A percentile compares a stretch with the other conserved stretches of the same genome.
These are phyloP conservation scores for Anolis apletophallus DNA, from an alignment of 2,797 vertebrate species.

Conservation along the genomic window DNA sequence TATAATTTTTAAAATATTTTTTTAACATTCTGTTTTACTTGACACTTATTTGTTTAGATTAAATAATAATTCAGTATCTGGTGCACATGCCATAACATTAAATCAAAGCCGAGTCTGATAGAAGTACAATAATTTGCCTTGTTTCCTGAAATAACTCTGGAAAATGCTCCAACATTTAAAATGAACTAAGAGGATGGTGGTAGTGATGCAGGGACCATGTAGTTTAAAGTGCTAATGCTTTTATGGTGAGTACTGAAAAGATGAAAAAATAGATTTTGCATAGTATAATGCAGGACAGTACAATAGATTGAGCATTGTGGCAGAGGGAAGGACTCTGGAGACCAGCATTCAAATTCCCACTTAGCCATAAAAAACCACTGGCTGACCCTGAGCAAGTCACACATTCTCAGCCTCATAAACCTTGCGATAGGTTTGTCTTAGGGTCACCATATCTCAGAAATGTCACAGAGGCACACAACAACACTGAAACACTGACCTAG, in stretches of 20 bases:
- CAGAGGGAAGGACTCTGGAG: too few species aligned
- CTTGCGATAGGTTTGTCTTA: too few species aligned
- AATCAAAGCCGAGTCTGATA: background rate
- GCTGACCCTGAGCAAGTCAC: too few species aligned
- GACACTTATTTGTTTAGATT: background rate
- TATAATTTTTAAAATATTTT: background rate
- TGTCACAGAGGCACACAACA: too few species aligned
- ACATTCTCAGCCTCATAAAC: too few species aligned
- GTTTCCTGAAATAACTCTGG: background rate
- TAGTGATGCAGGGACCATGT: background rate
- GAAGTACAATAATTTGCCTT: background rate
- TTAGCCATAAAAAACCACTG: too few species aligned
- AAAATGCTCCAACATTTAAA: background rate
- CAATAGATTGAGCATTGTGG: too few species aligned
- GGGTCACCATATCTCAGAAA: too few species aligned
- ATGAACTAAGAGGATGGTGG: background rate
- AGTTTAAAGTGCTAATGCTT: constrained; percentile 33
- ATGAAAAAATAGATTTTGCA: background rate
- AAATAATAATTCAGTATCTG: background rate
- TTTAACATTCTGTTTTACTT: background rate
- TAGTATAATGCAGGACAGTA: background rate
- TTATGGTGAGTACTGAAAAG: background rate
- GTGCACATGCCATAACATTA: background rate
- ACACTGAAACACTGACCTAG: background rate
- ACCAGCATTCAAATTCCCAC: too few species aligned